Base-by-base conservation (phyloP, 2,797 vertebrate genomes). In the Urophycis tenuis region DNA sequence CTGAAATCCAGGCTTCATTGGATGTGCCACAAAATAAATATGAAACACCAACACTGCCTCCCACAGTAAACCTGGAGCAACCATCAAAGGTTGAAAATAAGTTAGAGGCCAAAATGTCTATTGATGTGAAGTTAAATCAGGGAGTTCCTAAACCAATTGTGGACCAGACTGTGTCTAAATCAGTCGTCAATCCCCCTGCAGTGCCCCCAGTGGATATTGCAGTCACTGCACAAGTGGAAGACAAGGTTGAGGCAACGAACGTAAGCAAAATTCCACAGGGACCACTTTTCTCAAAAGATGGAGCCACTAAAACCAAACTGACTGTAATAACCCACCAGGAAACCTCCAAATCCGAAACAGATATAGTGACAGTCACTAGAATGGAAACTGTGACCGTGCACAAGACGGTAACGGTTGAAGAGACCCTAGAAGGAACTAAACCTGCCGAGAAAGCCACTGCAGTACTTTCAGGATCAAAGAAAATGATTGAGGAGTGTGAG, bases 321-420 rank as follows among this genome's bases (percentile, higher is more conserved):
- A 76, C 75, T 35, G 71, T 64, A 15, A 34, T 75, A 45, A 74
- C 84, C 74, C 75, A 80, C 15, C 31, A 11, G n/a, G 82, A 88
- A 76, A 36, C 71, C 15, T 71, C 69, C 76, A 87, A 80, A 82
- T 81, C 80, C 25, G 79, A 81, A 30, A 67, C 70, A 29, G 79
- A 86, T 78, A 77, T 85, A 78, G 36, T 72, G 1, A 79, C 78
- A 70, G 72, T 82, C 14, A 75, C 78, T 67, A 82, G 81, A 79
- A 81, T 89, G 84, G 86, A 90, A 89, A 89, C 76, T 17, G 81
- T 86, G 81, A 83, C 71, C 0, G 53, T 81, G 32, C 84, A 91
- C 80, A 88, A 85, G 79, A 80, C 73, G 49, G 79, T 78, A 70
- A 49, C 77, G 76, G 78, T 81, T 35, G 83, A 86, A 72, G 70